Evolutionary conservation across 2,888 invertebrate genomes (phyloP).

Genomic region (Steinernema scapterisci): DNA sequence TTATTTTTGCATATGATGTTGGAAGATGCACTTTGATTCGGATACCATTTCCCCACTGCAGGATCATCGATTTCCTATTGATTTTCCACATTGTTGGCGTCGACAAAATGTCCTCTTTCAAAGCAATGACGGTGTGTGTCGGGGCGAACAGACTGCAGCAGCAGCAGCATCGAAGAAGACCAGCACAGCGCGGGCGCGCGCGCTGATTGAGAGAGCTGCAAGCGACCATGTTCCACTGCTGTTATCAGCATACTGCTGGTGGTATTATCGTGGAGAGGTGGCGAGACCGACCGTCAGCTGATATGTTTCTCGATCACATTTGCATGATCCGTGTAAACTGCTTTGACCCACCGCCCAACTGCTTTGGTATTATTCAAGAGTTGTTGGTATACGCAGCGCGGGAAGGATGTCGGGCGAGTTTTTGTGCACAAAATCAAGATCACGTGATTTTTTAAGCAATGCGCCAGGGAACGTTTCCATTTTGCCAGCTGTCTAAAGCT

Average conservation of each 20-base stretch:
- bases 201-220: neutral
- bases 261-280: neutral
- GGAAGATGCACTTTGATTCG: too few relatives aligned
- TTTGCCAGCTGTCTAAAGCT: too few relatives aligned
- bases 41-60: neutral
- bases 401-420: too few relatives aligned
- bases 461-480: too few relatives aligned
- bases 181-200: neutral
- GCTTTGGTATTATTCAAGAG: too few relatives aligned
- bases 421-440: too few relatives aligned
- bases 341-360: too few relatives aligned
- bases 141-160: neutral
- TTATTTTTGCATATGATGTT: too few relatives aligned
- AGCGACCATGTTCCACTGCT: neutral
- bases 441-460: too few relatives aligned
- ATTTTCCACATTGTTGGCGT: neutral
- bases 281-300: neutral
- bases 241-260: neutral
- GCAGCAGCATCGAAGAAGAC: neutral
- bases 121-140: neutral
- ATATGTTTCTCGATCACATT: neutral
- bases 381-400: too few relatives aligned
- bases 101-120: conserved; percentile 12
- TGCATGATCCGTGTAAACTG: too few relatives aligned
- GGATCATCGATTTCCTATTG: conserved; percentile 6